Evolutionary conservation across 2,797 vertebrate species (phyloP), one percentile per base, ranked within the genome.

Genomic region (Gila robusta): DNA sequence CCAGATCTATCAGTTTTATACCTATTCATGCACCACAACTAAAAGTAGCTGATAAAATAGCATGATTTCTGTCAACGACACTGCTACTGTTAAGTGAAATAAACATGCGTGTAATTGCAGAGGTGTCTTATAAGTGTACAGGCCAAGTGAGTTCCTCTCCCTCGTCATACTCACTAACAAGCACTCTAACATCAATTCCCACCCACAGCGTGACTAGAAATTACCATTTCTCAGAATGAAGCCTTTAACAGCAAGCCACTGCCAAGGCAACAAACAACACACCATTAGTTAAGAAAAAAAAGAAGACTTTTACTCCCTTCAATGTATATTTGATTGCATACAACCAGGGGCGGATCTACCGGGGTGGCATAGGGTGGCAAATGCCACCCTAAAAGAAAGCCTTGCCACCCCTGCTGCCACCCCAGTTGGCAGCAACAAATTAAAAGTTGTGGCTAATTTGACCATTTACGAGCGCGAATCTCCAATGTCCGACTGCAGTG

Each of bases 211-310:
- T 23, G 41, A 84, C 37, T 21, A 10, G 6, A 79, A 89, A 49
- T 41, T 9, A 52, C 41, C 44, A 77, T 74, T 71, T 82, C 82
- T 79, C 54, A 67, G 41, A 70, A 56, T 6, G n/a, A 79, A 81
- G 11, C 59, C 23, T 82, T 74, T 39, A 70, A 62, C 2, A 2
- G n/a, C 35, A 52, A 83, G 39, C n/a, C 26, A 84, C 86, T 54
- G 1, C 83, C 84, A 86, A 80, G 54, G 79, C 81, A 84, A 82
- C 86, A 74, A 74, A 84, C 62, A 79, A 83, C 64, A 76, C 41
- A 74, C 59, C 72, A 70, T 64, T 72, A 49, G 71, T 10, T 52
- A 41, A 70, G 26, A 72, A 84, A 59, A 35, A 52, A 74, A 9
- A n/a, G n/a, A 72, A 59, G 26, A 70, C 56, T 85, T 62, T 44